Evolutionary conservation across 2,797 vertebrate species (phyloP).

Genomic region (Petrocephalus schoutedeni): DNA sequence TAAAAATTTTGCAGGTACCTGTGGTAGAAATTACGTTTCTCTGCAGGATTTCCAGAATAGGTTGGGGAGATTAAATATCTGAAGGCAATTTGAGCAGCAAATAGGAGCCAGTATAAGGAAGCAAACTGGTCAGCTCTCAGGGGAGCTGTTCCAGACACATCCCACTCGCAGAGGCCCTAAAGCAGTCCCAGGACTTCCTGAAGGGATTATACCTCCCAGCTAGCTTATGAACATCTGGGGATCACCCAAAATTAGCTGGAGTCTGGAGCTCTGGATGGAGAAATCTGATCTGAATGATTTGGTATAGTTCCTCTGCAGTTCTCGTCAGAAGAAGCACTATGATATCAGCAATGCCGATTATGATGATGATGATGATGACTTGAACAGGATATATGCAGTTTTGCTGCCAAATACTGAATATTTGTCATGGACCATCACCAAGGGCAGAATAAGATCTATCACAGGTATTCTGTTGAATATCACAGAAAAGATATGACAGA

Average conservation of each 20-base stretch:
- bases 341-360: neutral
- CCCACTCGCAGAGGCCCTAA: neutral
- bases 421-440: constrained; percentile 40
- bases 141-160: neutral
- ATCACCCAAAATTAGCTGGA: neutral
- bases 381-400: neutral
- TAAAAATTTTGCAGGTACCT: neutral
- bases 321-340: neutral
- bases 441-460: constrained; percentile 34
- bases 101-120: neutral
- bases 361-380: neutral
- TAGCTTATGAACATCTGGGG: neutral
- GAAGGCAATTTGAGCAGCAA: neutral
- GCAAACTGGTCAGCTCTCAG: neutral
- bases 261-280: neutral
- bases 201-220: neutral
- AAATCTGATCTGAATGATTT: neutral
- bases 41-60: neutral
- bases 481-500: constrained; percentile 33
- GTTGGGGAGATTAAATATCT: neutral
- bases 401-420: constrained; percentile 31
- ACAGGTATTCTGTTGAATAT: constrained; percentile 33
- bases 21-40: neutral
- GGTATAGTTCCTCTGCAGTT: neutral
- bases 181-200: neutral